Base-by-base conservation (phyloP, 2,797 vertebrate species). In the Periparus ater region DNA sequence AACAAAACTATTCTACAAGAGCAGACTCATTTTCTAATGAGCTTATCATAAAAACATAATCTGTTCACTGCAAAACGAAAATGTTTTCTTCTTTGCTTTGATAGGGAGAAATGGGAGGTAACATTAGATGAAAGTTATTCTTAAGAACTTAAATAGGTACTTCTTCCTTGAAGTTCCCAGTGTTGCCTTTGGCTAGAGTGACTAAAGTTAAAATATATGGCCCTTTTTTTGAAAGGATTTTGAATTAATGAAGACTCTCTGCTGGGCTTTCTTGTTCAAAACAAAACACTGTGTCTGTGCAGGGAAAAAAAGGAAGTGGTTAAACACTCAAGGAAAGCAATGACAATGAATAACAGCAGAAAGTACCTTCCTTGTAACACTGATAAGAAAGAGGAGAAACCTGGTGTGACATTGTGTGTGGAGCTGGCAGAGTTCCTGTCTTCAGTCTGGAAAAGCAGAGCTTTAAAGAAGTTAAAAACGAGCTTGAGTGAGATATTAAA, bases 191-290 rank as follows among this genome's bases (percentile, higher is more conserved):
- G 61, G 57, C 3, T 5, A 66, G 54, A 74, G 32, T n/a, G 54
- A 80, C 32, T 75, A 75, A 88, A 82, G 67, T 34, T 71, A 57
- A 83, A 91, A 77, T 71, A 30, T 13, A 75, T 77, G 45, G 9
- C 22, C 14, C 18, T 55, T 91, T 86, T 38, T 89, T 27, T 27
- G n/a, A 86, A 86, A 48, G 22, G 7, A 34, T 85, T 93, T 74
- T 91, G 50, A 92, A 83, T 83, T 91, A 81, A 88, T 7, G 44
- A 91, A 91, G 82, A 45, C 62, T 93, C 66, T 79, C 32, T 85
- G 65, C 58, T 71, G 54, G 11, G 72, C 44, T 81, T 93, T 75
- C 70, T 75, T 88, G 60, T 50, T 92, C n/a, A 67, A 92, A 94
- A 80, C 27, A 88, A 77, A 70, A 27, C n/a, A n/a, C 12, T 8